Percentiles rank a stretch among this genome's conserved stretches.
Evolutionary conservation across 2,888 invertebrate genomes (phyloP).

Genomic region (Fragum sueziense): DNA sequence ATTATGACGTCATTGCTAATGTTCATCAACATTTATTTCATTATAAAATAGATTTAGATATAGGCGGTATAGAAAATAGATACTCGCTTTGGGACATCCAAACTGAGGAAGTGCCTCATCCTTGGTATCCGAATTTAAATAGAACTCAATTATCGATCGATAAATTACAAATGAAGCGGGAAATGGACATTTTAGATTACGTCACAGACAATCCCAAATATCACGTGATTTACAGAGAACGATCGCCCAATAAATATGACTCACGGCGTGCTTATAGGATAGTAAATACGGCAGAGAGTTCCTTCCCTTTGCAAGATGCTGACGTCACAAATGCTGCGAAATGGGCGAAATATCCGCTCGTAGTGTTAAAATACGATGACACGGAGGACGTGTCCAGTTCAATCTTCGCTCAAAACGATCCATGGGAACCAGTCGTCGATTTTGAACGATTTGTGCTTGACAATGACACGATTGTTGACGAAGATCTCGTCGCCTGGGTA

Average conservation of each 20-base stretch:
- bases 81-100: slow-evolving; percentile 69
- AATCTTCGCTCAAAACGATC: slow-evolving; percentile 75
- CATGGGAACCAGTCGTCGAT: slow-evolving; percentile 74
- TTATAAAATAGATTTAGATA: slow-evolving; percentile 77
- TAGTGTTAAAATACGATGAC: slow-evolving; percentile 75
- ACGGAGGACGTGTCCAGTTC: slow-evolving; percentile 73
- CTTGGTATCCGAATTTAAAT: slow-evolving; percentile 61
- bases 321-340: slow-evolving; percentile 64
- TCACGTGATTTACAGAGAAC: slow-evolving; percentile 67
- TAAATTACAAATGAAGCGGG: slow-evolving; percentile 61
- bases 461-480: slow-evolving; percentile 74
- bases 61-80: slow-evolving; percentile 70
- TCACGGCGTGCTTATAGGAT: slow-evolving; percentile 71
- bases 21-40: slow-evolving; percentile 76
- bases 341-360: slow-evolving; percentile 75
- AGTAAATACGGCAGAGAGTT: slow-evolving; percentile 59
- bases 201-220: slow-evolving; percentile 66
- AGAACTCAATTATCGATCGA: slow-evolving; percentile 67
- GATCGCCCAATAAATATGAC: slow-evolving; percentile 66
- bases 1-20: slow-evolving; percentile 68
- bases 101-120: slow-evolving; percentile 58
- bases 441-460: slow-evolving; percentile 74
- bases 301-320: slow-evolving; percentile 67
- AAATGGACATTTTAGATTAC: slow-evolving; percentile 67
- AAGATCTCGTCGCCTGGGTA: slow-evolving; percentile 79